Conservation (phyloP, 2,888 invertebrate genomes). For the Tillus elongatus region DNA sequence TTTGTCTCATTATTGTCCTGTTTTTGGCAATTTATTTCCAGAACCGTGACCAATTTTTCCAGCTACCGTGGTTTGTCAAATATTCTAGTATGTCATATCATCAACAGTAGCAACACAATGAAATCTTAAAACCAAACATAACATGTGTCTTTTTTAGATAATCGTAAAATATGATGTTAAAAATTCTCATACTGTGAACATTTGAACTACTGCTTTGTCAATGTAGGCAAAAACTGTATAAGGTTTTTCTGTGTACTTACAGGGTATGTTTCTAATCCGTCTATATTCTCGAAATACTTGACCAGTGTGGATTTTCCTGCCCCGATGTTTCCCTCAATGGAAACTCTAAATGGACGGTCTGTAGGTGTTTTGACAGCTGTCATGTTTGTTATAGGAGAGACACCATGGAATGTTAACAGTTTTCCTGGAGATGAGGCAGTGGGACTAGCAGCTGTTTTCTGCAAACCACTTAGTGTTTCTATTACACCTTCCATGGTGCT, state of each 20-base stretch:
- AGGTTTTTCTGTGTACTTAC: constrained; percentile 34
- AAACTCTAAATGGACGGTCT: constrained; percentile 39
- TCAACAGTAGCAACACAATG: no score
- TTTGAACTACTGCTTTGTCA: no score
- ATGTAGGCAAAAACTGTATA: no score
- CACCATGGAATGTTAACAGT: constrained; percentile 30
- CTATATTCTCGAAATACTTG: constrained; percentile 35
- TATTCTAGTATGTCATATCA: no score
- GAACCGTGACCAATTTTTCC: no score
- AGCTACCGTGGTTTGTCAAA: no score
- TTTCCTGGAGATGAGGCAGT: constrained; percentile 26
- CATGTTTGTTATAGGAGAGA: constrained; percentile 32
- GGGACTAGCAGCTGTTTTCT: constrained; percentile 25
- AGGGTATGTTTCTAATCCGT: constrained; percentile 38
- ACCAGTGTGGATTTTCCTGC: constrained; percentile 42
- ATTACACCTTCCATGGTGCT: constrained; percentile 31
- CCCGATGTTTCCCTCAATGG: constrained; percentile 43
- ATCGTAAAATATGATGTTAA: no score
- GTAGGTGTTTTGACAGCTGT: constrained; percentile 33
- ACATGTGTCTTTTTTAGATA: no score
- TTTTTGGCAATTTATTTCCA: no score
- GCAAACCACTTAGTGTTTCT: constrained; percentile 24
- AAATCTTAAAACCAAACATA: no score
- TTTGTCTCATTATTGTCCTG: no score
- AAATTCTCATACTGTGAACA: no score